Evolutionary conservation across 2,113 vertebrate species (phyloP).

Genomic region (Phalacrocorax brasilianus): DNA sequence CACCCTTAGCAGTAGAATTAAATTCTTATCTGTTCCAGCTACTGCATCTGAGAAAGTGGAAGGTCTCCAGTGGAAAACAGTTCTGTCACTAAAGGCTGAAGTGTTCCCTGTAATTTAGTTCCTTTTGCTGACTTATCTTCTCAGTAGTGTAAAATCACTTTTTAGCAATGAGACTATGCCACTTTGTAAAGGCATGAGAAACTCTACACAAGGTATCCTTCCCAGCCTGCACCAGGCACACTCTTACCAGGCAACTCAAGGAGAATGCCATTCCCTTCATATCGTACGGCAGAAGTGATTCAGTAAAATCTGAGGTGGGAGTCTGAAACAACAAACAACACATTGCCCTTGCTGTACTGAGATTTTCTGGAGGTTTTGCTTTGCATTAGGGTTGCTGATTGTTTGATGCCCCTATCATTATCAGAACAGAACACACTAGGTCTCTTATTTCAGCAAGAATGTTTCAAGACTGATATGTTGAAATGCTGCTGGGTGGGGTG

Average conservation of each 20-base stretch:
- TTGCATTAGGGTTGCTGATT: background rate
- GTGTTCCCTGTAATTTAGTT: background rate
- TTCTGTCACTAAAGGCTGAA: background rate
- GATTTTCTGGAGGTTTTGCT: background rate
- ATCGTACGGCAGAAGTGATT: background rate
- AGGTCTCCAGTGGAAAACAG: background rate
- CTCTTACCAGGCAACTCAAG: background rate
- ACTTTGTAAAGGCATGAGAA: background rate
- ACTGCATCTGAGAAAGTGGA: background rate
- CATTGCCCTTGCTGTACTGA: background rate
- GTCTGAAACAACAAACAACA: background rate
- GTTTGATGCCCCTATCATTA: background rate
- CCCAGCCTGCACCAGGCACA: background rate
- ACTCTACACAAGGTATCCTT: background rate
- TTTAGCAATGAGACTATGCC: background rate
- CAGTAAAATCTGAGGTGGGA: background rate
- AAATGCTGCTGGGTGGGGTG: background rate
- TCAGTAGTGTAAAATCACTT: background rate
- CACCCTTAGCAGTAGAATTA: conserved; percentile 42
- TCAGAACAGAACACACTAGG: background rate
- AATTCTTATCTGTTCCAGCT: conserved; percentile 17
- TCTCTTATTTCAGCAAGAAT: background rate
- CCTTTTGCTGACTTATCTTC: background rate
- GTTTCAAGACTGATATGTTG: background rate
- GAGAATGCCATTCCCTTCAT: background rate